Percentiles rank a stretch among this genome's conserved stretches.
These are phyloP conservation scores for Charadrius vociferus DNA, from an alignment of 2,113 vertebrate genomes.

Conservation along the genomic window DNA sequence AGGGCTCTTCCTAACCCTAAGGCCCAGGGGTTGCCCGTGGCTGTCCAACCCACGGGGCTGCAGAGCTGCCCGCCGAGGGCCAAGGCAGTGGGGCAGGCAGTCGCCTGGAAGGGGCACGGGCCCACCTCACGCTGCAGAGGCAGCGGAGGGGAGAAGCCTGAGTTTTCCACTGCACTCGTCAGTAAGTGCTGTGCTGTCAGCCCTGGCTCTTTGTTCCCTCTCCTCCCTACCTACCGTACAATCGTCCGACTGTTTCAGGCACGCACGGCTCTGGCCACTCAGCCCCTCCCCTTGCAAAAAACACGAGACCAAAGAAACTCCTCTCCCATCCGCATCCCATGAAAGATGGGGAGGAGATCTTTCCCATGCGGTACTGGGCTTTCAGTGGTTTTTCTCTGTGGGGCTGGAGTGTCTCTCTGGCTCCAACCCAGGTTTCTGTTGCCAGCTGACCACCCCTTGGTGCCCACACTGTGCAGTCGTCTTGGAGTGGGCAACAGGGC, in stretches of 20 bases:
- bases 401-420: neutral
- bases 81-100: neutral
- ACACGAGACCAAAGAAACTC: conserved; percentile 45
- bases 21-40: neutral
- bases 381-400: neutral
- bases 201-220: conserved; percentile 39
- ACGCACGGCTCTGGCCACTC: neutral
- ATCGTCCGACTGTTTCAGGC: conserved; percentile 27
- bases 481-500: neutral
- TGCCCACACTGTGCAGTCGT: neutral
- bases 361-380: neutral
- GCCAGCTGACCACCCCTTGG: neutral
- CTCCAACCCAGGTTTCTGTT: neutral
- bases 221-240: conserved; percentile 31
- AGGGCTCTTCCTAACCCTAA: neutral
- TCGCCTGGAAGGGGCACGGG: neutral
- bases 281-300: conserved; percentile 57
- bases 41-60: neutral
- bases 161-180: neutral
- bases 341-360: conserved; percentile 29
- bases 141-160: neutral
- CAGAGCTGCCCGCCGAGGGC: neutral
- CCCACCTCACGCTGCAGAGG: neutral
- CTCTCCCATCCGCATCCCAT: neutral
- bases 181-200: neutral